phyloP scores from a whole-genome alignment of 2,888 invertebrate species.

The Drosophila anceps region DNA sequence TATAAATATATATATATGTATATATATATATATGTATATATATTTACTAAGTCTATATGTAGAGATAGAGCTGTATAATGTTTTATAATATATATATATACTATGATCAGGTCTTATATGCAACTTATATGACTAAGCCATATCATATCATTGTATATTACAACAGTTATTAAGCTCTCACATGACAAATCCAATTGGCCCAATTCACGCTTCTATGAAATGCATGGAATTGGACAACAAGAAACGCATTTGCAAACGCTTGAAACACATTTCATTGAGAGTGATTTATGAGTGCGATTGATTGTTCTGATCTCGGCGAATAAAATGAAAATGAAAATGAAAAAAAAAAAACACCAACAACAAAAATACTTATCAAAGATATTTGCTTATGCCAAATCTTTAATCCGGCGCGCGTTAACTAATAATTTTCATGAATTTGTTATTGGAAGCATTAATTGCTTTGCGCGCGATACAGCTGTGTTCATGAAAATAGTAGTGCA shows the following conservation, averaged over 20 bases:
- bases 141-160: not conserved
- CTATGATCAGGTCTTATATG: no score
- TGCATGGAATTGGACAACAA: not conserved
- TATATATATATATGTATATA: no score
- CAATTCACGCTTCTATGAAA: constrained; percentile 2
- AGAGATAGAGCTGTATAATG: no score
- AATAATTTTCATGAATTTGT: no score
- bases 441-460: no score
- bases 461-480: no score
- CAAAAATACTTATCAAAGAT: not conserved
- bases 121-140: not conserved
- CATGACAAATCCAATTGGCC: constrained; percentile 21
- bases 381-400: not conserved
- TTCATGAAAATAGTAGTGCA: no score
- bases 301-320: constrained; percentile 7
- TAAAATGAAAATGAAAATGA: no score
- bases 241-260: constrained; percentile 1
- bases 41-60: no score
- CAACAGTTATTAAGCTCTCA: not conserved
- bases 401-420: not conserved
- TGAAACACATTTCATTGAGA: constrained; percentile 4
- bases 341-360: no score
- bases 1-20: no score
- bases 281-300: constrained; percentile 26
- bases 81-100: no score